These are phyloP conservation scores for Calliphora vomitoria DNA, from an alignment of 2,888 invertebrate genomes.

Conservation along the genomic window DNA sequence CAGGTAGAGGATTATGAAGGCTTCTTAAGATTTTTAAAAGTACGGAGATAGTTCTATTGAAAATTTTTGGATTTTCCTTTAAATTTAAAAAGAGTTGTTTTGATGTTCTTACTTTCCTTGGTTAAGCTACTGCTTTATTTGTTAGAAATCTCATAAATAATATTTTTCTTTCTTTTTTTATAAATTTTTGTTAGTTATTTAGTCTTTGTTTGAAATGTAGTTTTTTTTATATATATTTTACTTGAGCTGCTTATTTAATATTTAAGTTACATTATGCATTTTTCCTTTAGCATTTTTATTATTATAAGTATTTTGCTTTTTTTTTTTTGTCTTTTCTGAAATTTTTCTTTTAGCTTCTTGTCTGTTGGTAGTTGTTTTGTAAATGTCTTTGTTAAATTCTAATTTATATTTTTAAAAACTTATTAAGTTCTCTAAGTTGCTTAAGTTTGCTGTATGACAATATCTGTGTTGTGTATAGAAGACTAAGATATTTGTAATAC, in stretches of 20 bases:
- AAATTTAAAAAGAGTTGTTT: not conserved
- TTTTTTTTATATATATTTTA: not conserved
- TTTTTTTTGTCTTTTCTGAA: not conserved
- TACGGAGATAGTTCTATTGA: not conserved
- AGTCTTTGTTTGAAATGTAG: not conserved
- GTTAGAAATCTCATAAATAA: not conserved
- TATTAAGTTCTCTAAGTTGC: slow-evolving; percentile 18
- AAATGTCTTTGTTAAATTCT: slow-evolving; percentile 11
- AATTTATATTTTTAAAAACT: slow-evolving; percentile 34
- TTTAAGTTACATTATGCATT: not conserved
- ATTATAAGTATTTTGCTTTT: not conserved
- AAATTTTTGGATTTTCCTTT: not conserved
- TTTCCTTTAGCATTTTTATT: not conserved
- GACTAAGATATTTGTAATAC: not conserved
- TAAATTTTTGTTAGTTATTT: not conserved
- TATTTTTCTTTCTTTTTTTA: not conserved
- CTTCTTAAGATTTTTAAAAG: not conserved
- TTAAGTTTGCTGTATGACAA: not conserved
- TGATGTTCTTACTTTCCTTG: not conserved
- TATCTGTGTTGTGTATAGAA: not conserved
- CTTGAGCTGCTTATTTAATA: slow-evolving; percentile 20
- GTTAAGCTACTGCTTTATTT: not conserved
- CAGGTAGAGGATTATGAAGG: slow-evolving; percentile 17
- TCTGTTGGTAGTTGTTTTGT: not conserved
- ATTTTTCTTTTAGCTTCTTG: not conserved